Base-by-base conservation (phyloP, 2,113 vertebrate species). In the Canis aureus region DNA sequence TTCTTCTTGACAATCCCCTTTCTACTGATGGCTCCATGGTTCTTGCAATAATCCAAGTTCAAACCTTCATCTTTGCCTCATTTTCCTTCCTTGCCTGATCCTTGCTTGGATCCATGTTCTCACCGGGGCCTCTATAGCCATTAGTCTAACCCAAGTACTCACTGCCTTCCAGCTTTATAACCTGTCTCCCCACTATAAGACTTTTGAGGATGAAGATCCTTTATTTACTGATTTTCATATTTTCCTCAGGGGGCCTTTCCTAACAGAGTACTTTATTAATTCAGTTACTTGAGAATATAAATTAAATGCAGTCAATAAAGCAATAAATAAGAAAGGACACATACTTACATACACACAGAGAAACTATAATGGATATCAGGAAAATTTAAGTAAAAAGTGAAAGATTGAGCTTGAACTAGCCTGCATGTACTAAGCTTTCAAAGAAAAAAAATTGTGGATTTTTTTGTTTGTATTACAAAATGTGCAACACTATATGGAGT, bases 381-480 rank as follows among this genome's bases (percentile, higher is more conserved):
- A 89, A 32, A 84, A 19, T 74, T 66, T 93, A 90, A 91, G 78
- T 53, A 49, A 89, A 95, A 78, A 71, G 57, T 53, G 35, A 82
- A 84, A 90, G 85, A 51, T 25, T 86, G 71, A 84, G 32, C 35
- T 84, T 84, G 71, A 95, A 84, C 91, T 35, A 86, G 67, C 27
- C 25, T n/a, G 59, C 35, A 83, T 20, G 57, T 66, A 59, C 84
- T 60, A 94, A 96, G n/a, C 57, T 86, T 95, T 86, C 43, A 94
- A 97, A 97, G 62, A 43, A 96, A 97, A 97, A 81, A 96, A 55
- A 80, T 20, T 84, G 53, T 49, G 85, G 51, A 43, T 43, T 43
- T 43, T 43, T 38, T 96, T 97, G 55, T 35, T 91, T 97, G 62
- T 82, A 88, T 95, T 88, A 86, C 60, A 78, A 98, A 98, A 95